phyloP scores from a whole-genome alignment of 2,113 vertebrate species.

The Myodes glareolus region DNA sequence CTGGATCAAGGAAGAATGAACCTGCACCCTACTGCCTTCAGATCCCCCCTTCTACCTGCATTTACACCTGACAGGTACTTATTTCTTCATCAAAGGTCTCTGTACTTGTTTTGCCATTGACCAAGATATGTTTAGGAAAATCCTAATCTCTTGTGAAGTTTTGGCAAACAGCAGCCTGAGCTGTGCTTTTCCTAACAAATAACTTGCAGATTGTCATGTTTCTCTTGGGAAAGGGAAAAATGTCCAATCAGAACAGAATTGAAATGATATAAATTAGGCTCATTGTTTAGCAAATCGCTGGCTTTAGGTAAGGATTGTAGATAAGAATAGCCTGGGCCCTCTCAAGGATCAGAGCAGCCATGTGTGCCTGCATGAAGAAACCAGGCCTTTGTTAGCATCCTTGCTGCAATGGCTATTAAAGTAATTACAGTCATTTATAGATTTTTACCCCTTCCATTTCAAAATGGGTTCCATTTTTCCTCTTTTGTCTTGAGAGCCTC shows the following conservation, averaged over 20 bases:
- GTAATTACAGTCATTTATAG: slow-evolving; percentile 80
- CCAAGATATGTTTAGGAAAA: slow-evolving; percentile 67
- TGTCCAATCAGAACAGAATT: slow-evolving; percentile 70
- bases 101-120: slow-evolving; percentile 59
- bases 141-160: slow-evolving; percentile 26
- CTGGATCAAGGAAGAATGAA: not conserved
- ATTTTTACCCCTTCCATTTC: slow-evolving; percentile 68
- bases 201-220: slow-evolving; percentile 76
- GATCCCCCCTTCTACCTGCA: not conserved
- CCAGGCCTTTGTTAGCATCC: slow-evolving; percentile 64
- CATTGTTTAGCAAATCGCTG: slow-evolving; percentile 72
- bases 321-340: slow-evolving; percentile 54
- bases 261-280: slow-evolving; percentile 74
- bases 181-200: slow-evolving; percentile 68
- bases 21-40: not conserved
- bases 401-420: slow-evolving; percentile 80
- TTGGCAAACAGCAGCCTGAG: slow-evolving; percentile 52
- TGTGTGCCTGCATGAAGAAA: slow-evolving; percentile 21
- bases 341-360: slow-evolving; percentile 58
- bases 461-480: slow-evolving; percentile 71
- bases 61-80: slow-evolving; percentile 6
- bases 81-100: not conserved
- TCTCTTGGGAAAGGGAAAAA: slow-evolving; percentile 58
- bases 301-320: slow-evolving; percentile 77
- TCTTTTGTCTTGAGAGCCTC: slow-evolving; percentile 74